Evolutionary conservation across 2,888 invertebrate species (phyloP).

Genomic region (Heliconius cydno): DNA sequence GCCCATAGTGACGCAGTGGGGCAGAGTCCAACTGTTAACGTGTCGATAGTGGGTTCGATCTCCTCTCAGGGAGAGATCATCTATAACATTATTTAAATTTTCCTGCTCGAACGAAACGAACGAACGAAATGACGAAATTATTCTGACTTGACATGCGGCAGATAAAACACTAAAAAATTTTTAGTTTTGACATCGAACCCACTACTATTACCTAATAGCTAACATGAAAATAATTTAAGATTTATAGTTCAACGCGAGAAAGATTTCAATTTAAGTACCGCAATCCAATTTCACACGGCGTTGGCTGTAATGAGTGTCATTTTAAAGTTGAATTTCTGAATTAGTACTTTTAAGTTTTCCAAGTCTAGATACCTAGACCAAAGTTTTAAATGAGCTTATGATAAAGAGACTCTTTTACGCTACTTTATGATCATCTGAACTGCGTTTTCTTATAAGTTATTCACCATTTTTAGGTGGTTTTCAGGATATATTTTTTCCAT

Average conservation of each 20-base stretch:
- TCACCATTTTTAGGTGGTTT: background rate
- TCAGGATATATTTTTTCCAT: background rate
- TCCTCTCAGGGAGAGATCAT: too few species aligned
- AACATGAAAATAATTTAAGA: slow-evolving; percentile 27
- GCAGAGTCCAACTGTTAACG: too few species aligned
- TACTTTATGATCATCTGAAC: slow-evolving; percentile 17
- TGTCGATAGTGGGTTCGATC: too few species aligned
- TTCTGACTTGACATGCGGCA: too few species aligned
- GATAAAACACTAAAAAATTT: too few species aligned
- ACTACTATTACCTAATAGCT: background rate
- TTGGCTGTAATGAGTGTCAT: slow-evolving; percentile 43
- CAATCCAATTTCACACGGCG: slow-evolving; percentile 46
- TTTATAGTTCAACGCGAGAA: slow-evolving; percentile 32
- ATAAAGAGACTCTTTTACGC: slow-evolving; percentile 22
- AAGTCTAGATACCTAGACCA: slow-evolving; percentile 28
- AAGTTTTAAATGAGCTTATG: slow-evolving; percentile 38
- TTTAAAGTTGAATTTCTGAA: slow-evolving; percentile 37
- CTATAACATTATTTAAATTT: too few species aligned
- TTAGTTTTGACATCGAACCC: background rate
- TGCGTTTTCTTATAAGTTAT: background rate
- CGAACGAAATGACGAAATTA: background rate
- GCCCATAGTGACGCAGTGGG: too few species aligned
- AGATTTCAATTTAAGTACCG: slow-evolving; percentile 43
- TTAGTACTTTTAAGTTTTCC: slow-evolving; percentile 25
- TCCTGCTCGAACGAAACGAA: too few species aligned